A percentile compares a stretch with the other conserved stretches of the same genome.
These are phyloP conservation scores for Caenorhabditis elegans DNA, from an alignment of 1,140 invertebrate species.

Conservation along the genomic window WBcel235 BX284605.5:1282501-1283000, in stretches of 20 bases:
- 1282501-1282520: conserved; percentile 69
- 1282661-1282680: conserved; percentile 67
- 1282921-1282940: conserved; percentile 38
- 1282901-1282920: not conserved
- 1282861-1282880: conserved; percentile 53
- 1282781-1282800: conserved; percentile 68
- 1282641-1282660: conserved; percentile 69
- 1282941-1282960: conserved; percentile 33
- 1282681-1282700: conserved; percentile 49
- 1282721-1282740: conserved; percentile 64
- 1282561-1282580: conserved; percentile 67
- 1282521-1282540: conserved; percentile 72
- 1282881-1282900: conserved; percentile 49
- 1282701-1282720: conserved; percentile 55
- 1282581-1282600: conserved; percentile 69
- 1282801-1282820: conserved; percentile 67
- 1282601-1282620: conserved; percentile 69
- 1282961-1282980: conserved; percentile 69
- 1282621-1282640: conserved; percentile 71
- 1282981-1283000: conserved; percentile 68
- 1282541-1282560: conserved; percentile 70
- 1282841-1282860: conserved; percentile 60
- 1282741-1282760: conserved; percentile 69
- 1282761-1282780: conserved; percentile 67
- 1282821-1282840: conserved; percentile 63